phyloP scores from a whole-genome alignment of 2,113 vertebrate genomes.

The Macroglossus sobrinus region DNA sequence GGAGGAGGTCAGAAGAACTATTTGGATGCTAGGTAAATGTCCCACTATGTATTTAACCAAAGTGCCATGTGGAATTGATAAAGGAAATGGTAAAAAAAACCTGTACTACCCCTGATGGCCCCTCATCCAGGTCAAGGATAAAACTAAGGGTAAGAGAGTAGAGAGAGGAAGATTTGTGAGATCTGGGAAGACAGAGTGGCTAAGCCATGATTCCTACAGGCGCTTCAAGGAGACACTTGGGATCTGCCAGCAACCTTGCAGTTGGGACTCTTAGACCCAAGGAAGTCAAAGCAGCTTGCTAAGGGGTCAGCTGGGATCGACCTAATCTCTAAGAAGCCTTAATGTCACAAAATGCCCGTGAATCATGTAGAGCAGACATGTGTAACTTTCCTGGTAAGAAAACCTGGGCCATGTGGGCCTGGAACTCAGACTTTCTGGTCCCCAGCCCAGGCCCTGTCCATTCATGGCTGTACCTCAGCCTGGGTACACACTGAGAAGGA shows the following conservation, averaged over 20 bases:
- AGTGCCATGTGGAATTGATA: background rate
- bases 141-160: no score
- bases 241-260: background rate
- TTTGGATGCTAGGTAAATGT: background rate
- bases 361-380: background rate
- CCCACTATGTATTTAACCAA: background rate
- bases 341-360: background rate
- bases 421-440: background rate
- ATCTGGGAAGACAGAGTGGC: background rate
- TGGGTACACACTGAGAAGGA: background rate
- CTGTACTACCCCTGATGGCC: fast-evolving
- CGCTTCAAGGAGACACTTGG: background rate
- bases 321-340: background rate
- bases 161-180: background rate
- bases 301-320: background rate
- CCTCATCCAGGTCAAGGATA: background rate
- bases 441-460: background rate
- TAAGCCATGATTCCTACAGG: background rate
- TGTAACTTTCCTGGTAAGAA: background rate
- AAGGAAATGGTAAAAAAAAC: background rate
- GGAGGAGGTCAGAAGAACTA: background rate
- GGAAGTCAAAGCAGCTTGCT: background rate
- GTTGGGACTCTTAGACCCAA: background rate
- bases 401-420: no score
- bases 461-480: background rate